Percentiles rank a stretch among this genome's conserved stretches.
Conservation (phyloP, 2,888 invertebrate species). For the Aphodius granarius region DNA sequence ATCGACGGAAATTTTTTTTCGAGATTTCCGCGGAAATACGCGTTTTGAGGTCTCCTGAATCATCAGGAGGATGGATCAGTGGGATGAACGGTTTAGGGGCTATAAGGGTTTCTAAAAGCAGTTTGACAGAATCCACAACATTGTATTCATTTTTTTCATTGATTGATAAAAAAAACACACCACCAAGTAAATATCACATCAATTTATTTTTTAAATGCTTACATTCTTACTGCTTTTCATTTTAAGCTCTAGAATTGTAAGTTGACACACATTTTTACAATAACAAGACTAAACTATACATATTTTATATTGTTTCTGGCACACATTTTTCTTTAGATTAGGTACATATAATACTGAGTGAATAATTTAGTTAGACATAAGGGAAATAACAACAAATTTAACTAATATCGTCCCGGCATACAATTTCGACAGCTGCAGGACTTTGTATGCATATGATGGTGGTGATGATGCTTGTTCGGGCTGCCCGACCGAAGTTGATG, state of each 20-base stretch:
- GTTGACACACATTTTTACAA: not conserved
- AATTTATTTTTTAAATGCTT: not conserved
- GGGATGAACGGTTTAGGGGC: too few species aligned
- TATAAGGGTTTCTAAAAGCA: too few species aligned
- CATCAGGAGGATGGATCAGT: too few species aligned
- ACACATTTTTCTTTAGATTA: not conserved
- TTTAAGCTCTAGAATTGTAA: not conserved
- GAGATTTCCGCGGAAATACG: too few species aligned
- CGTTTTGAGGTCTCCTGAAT: too few species aligned
- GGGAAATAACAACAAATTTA: not conserved
- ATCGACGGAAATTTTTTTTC: too few species aligned
- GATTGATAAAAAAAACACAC: too few species aligned
- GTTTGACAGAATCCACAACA: too few species aligned
- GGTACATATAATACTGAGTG: not conserved
- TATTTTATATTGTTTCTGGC: not conserved
- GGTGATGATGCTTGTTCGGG: conserved; percentile 18
- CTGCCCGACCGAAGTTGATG: conserved; percentile 13
- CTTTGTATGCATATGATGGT: conserved; percentile 11
- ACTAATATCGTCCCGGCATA: conserved; percentile 6
- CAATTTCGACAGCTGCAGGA: conserved; percentile 25
- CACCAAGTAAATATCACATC: not conserved
- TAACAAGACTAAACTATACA: not conserved
- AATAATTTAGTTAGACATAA: not conserved
- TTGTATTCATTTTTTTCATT: too few species aligned
- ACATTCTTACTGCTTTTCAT: not conserved